These are phyloP conservation scores for Eulithis prunata DNA, from an alignment of 2,888 invertebrate species.

Conservation along the genomic window DNA sequence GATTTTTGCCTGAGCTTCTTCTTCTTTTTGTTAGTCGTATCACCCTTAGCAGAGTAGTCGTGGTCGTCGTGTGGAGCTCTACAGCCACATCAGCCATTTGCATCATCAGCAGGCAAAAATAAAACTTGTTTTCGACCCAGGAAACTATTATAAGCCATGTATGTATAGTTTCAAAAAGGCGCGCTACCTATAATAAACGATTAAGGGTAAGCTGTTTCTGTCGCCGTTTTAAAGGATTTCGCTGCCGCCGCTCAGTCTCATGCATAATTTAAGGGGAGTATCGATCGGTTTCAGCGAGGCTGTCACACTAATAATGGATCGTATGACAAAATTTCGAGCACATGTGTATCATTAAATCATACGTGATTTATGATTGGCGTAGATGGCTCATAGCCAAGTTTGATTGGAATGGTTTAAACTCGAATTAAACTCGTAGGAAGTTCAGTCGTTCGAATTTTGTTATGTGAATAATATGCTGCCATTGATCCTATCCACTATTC, in stretches of 20 bases:
- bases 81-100: too few relatives aligned
- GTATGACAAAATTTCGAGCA: slow-evolving; percentile 34
- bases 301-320: slow-evolving; percentile 48
- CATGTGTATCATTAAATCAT: slow-evolving; percentile 35
- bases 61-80: too few relatives aligned
- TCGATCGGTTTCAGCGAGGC: slow-evolving; percentile 48
- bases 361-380: slow-evolving; percentile 35
- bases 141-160: too few relatives aligned
- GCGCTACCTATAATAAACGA: slow-evolving; percentile 18
- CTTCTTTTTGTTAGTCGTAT: too few relatives aligned
- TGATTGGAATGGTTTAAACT: slow-evolving; percentile 23
- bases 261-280: slow-evolving; percentile 61
- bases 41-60: too few relatives aligned
- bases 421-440: too few relatives aligned
- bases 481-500: too few relatives aligned
- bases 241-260: slow-evolving; percentile 49
- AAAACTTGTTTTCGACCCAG: too few relatives aligned
- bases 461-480: too few relatives aligned
- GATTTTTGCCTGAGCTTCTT: too few relatives aligned
- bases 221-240: slow-evolving; percentile 54
- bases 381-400: slow-evolving; percentile 32
- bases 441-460: too few relatives aligned
- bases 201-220: slow-evolving; percentile 43
- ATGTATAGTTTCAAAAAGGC: slow-evolving; percentile 5
- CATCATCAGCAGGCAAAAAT: too few relatives aligned